phyloP scores from a whole-genome alignment of 2,888 invertebrate genomes.

The Hermaeophaga mercurialis region DNA sequence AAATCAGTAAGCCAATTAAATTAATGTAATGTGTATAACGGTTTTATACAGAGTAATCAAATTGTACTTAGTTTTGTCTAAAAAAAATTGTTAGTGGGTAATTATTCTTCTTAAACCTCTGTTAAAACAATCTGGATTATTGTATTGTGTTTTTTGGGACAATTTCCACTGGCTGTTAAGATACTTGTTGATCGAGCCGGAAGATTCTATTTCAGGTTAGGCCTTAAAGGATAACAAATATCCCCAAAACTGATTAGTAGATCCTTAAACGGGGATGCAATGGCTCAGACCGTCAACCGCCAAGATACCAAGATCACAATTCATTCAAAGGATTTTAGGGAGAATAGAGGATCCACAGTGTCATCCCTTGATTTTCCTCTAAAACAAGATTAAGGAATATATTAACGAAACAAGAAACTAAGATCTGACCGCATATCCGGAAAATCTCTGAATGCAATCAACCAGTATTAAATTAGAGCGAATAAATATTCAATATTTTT shows the following conservation, averaged over 20 bases:
- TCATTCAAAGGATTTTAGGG: slow-evolving; percentile 2
- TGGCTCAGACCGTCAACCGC: slow-evolving; percentile 6
- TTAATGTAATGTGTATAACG: no score
- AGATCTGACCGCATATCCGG: no score
- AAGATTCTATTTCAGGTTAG: slow-evolving; percentile 6
- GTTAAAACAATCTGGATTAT: no score
- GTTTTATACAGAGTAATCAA: no score
- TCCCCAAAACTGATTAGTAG: slow-evolving; percentile 7
- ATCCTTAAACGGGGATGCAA: slow-evolving; percentile 5
- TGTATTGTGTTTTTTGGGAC: not conserved
- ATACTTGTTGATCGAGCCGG: slow-evolving; percentile 4
- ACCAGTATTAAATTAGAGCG: no score
- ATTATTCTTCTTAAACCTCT: no score
- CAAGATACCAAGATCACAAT: slow-evolving; percentile 1
- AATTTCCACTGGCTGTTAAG: not conserved
- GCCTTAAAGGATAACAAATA: slow-evolving; percentile 2
- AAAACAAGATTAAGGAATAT: not conserved
- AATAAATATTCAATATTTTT: no score
- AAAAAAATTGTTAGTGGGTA: no score
- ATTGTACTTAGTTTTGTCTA: no score
- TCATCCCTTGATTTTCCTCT: not conserved
- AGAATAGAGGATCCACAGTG: not conserved
- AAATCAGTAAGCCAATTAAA: no score
- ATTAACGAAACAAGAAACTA: no score
- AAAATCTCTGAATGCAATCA: no score